A percentile compares a stretch with the other conserved stretches of the same genome.
Evolutionary conservation across 2,113 vertebrate species (phyloP).

Genomic region (Xiphophorus hellerii): DNA sequence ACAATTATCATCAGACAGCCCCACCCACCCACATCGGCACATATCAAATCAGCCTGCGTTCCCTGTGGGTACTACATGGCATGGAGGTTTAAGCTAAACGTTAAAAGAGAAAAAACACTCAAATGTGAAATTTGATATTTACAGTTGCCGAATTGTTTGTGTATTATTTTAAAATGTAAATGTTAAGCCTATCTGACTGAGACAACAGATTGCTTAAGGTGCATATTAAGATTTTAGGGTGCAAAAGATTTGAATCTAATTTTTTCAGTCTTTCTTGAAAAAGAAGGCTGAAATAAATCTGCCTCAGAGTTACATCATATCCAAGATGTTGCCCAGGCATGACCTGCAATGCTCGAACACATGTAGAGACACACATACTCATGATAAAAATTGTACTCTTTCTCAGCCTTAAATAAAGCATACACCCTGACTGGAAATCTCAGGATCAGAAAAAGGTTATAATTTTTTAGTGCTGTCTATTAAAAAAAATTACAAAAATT

Average conservation of each 20-base stretch:
- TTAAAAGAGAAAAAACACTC: neutral
- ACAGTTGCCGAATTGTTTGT: neutral
- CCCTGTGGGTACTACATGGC: neutral
- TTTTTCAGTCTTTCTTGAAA: constrained; percentile 42
- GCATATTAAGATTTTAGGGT: neutral
- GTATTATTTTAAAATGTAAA: too few relatives aligned
- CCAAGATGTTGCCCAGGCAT: neutral
- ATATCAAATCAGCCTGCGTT: neutral
- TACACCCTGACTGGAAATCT: too few relatives aligned
- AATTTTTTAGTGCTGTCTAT: too few relatives aligned
- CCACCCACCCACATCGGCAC: constrained; percentile 10
- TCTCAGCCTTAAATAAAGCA: neutral
- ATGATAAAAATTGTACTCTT: neutral
- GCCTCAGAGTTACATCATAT: neutral
- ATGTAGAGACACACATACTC: neutral
- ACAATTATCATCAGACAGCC: neutral
- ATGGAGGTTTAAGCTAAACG: neutral
- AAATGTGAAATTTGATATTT: neutral
- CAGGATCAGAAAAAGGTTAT: too few relatives aligned
- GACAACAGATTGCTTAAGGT: constrained; percentile 1
- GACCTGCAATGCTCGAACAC: neutral
- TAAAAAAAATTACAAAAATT: too few relatives aligned
- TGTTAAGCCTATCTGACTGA: neutral
- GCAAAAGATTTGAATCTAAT: constrained; percentile 17
- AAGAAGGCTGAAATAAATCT: constrained; percentile 29